Evolutionary conservation across 1,140 invertebrate genomes (phyloP), one percentile per base, ranked within the genome.

Genomic region (Calliphora vicina): DNA sequence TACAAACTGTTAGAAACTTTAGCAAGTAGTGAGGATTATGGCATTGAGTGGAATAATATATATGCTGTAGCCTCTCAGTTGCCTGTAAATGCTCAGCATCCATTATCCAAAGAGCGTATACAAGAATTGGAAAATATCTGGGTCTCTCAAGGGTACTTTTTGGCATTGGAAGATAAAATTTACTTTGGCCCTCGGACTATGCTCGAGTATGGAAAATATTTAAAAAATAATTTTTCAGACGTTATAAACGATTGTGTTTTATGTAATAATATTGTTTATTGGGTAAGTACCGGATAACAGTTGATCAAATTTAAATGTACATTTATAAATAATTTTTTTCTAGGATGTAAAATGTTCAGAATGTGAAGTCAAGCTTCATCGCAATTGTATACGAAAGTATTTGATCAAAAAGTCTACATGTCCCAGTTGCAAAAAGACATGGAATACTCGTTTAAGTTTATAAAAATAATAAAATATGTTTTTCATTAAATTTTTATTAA

Each of bases 341-440:
- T 45, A 84, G 83, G 83, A 82, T 43, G 50, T 82, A n/a, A 84
- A 84, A 73, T 84, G 83, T 67, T 43, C 25, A 8, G 43, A 61
- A 4, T 84, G 83, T 26, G 25, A 81, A 15, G 61, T 26, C 5
- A 84, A 82, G 82, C n/a, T 84, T 3, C 83, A 84, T 20, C 67
- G 71, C 9, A 81, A 82, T 17, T 84, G 83, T 50, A 82, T 84
- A 29, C 20, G 81, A 45, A 84, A 74, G 25, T 84, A 72, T 80
- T 72, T 84, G 6, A 80, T 80, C 0, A 61, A 76, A 67, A 82
- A 84, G 45, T 84, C 83, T 15, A 84, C 71, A 17, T 84, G 83
- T 42, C 83, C 83, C 17, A 26, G 29, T 15, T 84, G 83, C 23
- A 72, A 67, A 9, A 26, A 80, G 71, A 43, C 45, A 9, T 84